Base-by-base conservation (phyloP, 2,888 invertebrate species). In the Sminthurides aquaticus region DNA sequence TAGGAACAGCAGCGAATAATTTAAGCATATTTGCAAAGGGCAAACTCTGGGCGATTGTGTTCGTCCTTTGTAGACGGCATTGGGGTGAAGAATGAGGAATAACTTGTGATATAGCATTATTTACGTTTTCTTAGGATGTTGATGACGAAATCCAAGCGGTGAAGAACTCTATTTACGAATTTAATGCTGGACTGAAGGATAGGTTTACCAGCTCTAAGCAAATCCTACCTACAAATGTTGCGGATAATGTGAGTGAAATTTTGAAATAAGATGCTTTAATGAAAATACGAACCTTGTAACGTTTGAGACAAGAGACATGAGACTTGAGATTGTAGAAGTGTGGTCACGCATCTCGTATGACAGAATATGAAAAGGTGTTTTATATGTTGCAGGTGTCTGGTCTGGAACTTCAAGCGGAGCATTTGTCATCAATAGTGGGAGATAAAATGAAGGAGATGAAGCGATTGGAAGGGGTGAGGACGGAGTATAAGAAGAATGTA, bases 381-480 rank as follows among this genome's bases (percentile, higher is more conserved):
- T 43, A 43, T 43, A 62, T 26, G 56, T 54, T 25, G n/a, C 86
- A 90, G 80, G 81, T 92, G 73, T 90, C 90, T 59, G 85, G 87
- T 69, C 82, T 93, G 76, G 93, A 93, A 80, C 80, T 93, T 73
- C 82, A 89, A 63, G 85, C 88, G 58, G 93, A 94, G 79, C 85
- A 87, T 69, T 82, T 90, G 64, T 83, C 85, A 61, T 87, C 86
- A 75, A 85, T 85, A 59, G 89, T 93, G 89, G 92, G 91, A 77
- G 90, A 90, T 77, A 91, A 91, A 79, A 87, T 88, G 76, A 84
- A 89, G 78, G 91, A 91, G 78, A 88, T 89, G 80, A 90, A 91
- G 78, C 86, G 91, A 70, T 93, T 92, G 26, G 85, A 87, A 76
- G 89, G 90, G 20, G 84, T 89, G 65, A 85, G 91, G 65, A 84